Base-by-base conservation (phyloP, 2,797 vertebrate genomes). In the Clarias platycephalus region DNA sequence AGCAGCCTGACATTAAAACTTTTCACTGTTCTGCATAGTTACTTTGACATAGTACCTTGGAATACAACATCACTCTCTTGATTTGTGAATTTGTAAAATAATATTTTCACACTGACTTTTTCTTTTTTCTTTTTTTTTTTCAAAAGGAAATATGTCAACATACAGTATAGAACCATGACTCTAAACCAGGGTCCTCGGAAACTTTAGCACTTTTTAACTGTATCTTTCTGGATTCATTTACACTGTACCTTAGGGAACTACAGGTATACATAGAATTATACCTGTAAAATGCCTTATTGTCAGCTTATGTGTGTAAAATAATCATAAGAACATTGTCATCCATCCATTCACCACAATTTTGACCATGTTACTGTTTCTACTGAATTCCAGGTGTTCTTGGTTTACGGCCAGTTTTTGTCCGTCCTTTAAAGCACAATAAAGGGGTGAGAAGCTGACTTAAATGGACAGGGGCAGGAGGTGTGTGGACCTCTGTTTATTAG, bases 321-420 rank as follows among this genome's bases (percentile, higher is more conserved):
- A 49, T n/a, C 40, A 63, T 63, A 44, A 63, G 24, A 37, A 8
- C 37, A 24, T 5, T 28, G 62, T 31, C 40, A 64, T 49, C 2
- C 40, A 66, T 80, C 78, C 9, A 80, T 28, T 80, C 40, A 66
- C 60, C n/a, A 80, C 62, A 15, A 49, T 80, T 63, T 80, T 80
- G 62, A 34, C 76, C 77, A 80, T 80, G 78, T 24, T 66, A 92
- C 87, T 84, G 87, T 93, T 80, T 57, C 91, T 92, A 93, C 92
- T 93, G 92, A 90, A 92, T 93, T 94, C 93, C 95, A 95, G 94
- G 94, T 95, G 94, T 94, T 93, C 80, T 0, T 90, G 89, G 91
- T 94, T 94, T 94, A 94, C 84, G 84, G 91, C 89, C 91, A 92
- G 91, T 91, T 93, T 91, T 91, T 93, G 92, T 75, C 80, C 86